Conservation (phyloP, 2,797 vertebrate genomes). For the Rhinoraja longicauda region DNA sequence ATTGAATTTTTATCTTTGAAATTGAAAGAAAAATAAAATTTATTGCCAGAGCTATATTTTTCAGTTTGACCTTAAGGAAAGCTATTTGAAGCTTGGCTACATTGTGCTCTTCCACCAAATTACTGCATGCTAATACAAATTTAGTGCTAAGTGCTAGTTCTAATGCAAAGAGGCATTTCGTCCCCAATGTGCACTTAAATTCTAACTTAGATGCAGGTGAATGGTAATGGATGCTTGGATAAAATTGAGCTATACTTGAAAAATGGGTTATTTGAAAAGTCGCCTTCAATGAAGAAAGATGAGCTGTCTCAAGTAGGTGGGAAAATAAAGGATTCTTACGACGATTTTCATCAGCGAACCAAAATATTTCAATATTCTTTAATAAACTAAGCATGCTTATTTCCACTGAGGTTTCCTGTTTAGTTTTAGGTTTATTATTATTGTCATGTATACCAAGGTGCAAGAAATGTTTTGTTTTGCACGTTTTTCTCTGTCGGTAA, state of each 20-base stretch:
- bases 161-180: neutral
- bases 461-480: too few relatives aligned
- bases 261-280: slow-evolving; percentile 18
- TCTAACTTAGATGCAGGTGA: neutral
- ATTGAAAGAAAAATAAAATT: neutral
- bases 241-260: neutral
- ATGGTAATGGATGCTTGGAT: neutral
- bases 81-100: neutral
- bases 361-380: neutral
- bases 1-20: neutral
- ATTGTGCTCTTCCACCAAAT: neutral
- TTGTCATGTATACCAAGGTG: too few relatives aligned
- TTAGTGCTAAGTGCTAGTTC: neutral
- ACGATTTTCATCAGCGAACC: neutral
- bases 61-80: neutral
- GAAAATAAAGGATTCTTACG: neutral
- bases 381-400: neutral
- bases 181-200: neutral
- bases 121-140: neutral
- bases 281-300: neutral
- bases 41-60: neutral
- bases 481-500: too few relatives aligned
- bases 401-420: neutral
- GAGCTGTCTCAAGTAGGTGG: neutral
- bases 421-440: too few relatives aligned